A percentile compares a stretch with the other conserved stretches of the same genome.
Conservation (phyloP, 2,797 vertebrate genomes). For the Tokudaia muenninki region DNA sequence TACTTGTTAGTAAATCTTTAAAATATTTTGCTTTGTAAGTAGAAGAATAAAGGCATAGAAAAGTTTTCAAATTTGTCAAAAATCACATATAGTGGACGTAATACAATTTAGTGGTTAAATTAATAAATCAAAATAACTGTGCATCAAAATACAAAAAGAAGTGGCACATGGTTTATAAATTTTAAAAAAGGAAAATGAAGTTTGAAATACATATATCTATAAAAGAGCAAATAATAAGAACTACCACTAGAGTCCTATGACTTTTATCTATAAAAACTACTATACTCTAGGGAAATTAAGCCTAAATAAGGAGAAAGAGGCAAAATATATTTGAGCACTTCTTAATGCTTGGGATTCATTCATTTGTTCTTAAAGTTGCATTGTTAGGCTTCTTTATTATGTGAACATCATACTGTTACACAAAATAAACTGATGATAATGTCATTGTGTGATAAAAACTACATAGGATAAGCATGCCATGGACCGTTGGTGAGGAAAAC, state of each 20-base stretch:
- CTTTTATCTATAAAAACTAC: not conserved
- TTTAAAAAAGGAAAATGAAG: not conserved
- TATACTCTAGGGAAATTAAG: not conserved
- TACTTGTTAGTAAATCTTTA: not conserved
- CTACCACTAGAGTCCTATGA: not conserved
- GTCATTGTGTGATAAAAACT: not conserved
- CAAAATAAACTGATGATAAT: not conserved
- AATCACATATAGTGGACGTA: not conserved
- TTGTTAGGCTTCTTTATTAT: not conserved
- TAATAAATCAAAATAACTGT: not conserved
- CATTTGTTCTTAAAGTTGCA: not conserved
- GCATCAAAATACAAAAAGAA: conserved; percentile 11
- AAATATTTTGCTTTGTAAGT: not conserved
- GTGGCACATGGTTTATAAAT: not conserved
- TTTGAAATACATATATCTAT: not conserved
- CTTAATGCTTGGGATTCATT: no score
- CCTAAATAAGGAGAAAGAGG: not conserved
- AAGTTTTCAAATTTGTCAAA: not conserved
- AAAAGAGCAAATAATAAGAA: not conserved
- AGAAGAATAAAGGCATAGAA: conserved; percentile 12
- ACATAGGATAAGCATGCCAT: rapidly evolving
- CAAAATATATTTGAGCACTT: not conserved
- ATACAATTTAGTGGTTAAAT: not conserved
- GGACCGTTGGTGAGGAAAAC: not conserved
- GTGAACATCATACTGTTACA: not conserved